phyloP scores from a whole-genome alignment of 2,113 vertebrate species.

The Saccopteryx bilineata region DNA sequence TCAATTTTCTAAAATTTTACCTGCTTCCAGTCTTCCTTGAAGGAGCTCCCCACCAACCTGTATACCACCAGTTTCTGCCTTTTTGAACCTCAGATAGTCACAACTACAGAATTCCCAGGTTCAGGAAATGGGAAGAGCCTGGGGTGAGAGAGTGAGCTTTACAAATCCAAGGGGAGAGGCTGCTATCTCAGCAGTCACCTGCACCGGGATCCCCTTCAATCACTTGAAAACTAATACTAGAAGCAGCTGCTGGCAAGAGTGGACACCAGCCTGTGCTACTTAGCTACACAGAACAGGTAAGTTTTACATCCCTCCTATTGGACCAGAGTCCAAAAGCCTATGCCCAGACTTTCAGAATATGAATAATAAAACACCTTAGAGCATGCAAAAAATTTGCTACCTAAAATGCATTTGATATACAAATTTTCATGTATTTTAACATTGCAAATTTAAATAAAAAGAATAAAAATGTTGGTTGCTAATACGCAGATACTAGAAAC shows the following conservation, averaged over 20 bases:
- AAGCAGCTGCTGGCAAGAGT: neutral
- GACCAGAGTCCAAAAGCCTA: neutral
- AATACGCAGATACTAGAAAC: constrained; percentile 35
- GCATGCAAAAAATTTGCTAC: neutral
- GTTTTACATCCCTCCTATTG: neutral
- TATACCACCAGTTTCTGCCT: neutral
- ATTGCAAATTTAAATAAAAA: constrained; percentile 27
- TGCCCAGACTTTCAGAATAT: constrained; percentile 9
- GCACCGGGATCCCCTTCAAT: neutral
- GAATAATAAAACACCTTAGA: neutral
- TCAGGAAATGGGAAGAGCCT: neutral
- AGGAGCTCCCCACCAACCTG: neutral
- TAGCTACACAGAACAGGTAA: neutral
- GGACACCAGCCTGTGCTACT: neutral
- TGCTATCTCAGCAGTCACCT: neutral
- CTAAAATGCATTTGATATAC: constrained; percentile 15
- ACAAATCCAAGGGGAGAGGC: neutral
- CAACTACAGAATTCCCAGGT: neutral
- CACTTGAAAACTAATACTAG: constrained; percentile 29
- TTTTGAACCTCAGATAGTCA: constrained; percentile 2
- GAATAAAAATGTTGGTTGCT: constrained; percentile 13
- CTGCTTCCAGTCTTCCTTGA: neutral
- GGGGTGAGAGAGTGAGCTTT: neutral
- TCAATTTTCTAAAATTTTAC: constrained; percentile 30
- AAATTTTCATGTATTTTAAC: constrained; percentile 30